Evolutionary conservation across 2,888 invertebrate species (phyloP), one percentile per base, ranked within the genome.

Genomic region (Cephalotes varians): DNA sequence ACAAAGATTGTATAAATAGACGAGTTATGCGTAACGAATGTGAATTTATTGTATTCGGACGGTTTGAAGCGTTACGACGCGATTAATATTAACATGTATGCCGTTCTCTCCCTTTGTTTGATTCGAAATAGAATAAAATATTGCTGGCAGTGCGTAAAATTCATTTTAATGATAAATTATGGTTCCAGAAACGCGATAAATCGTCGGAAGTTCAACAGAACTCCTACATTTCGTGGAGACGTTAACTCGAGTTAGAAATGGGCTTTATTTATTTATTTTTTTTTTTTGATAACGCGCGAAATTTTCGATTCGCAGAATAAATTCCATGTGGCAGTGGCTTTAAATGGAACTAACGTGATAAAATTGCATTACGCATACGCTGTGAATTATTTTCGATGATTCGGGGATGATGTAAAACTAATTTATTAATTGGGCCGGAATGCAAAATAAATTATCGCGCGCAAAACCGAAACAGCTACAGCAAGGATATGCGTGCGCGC

Each of bases 231-330:
- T 40, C 18, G 15, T 25, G 28, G 31, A n/a, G 37, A 47, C 40
- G 76, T 76, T 51, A 28, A 69, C 28, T 76, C 49, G 64, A 40
- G 62, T 80, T 21, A 47, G 62, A 44, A 64, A 40, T 28, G 28
- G 44, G 40, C 62, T 21, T 31, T n/a, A n/a, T n/a, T n/a, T n/a
- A n/a, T n/a, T n/a, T n/a, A n/a, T n/a, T n/a, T n/a, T n/a, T n/a
- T n/a, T n/a, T n/a, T n/a, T n/a, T n/a, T 12, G 37, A 40, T 18
- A 72, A 25, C 15, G 58, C 12, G 44, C 9, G 44, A 31, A 64
- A 73, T 44, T 69, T 51, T 21, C 15, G 12, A 21, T 34, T n/a
- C 28, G 12, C 25, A 37, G 54, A 49, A 51, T 69, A 54, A 54
- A 71, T 51, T 25, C 10, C 37, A 25, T 2, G 40, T 37, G 12